Evolutionary conservation across 2,888 invertebrate species (phyloP).

Genomic region (Ornithoptera priamus): DNA sequence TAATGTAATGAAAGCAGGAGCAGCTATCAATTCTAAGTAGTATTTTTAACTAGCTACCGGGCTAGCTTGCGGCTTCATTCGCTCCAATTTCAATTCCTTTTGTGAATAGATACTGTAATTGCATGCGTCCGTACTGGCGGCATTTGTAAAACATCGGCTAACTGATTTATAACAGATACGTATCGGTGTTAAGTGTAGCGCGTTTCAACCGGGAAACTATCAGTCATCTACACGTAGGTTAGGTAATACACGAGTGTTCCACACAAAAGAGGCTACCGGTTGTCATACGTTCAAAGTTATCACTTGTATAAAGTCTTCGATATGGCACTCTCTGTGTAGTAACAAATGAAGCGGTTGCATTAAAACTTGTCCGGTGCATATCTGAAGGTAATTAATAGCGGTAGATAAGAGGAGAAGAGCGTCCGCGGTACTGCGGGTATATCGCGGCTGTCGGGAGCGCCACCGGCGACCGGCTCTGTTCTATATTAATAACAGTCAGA

Average conservation of each 20-base stretch:
- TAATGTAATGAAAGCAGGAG: constrained; percentile 63
- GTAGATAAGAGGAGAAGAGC: constrained; percentile 70
- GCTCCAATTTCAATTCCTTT: constrained; percentile 74
- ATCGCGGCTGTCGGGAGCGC: constrained; percentile 68
- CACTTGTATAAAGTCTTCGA: constrained; percentile 64
- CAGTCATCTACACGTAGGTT: constrained; percentile 47
- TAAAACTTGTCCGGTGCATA: constrained; percentile 77
- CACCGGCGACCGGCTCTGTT: constrained; percentile 58
- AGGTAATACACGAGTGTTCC: constrained; percentile 31
- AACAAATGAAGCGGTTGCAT: constrained; percentile 80
- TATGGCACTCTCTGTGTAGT: constrained; percentile 69
- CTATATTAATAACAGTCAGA: constrained; percentile 76
- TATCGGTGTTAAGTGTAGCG: constrained; percentile 57
- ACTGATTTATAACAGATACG: constrained; percentile 62
- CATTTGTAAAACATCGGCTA: constrained; percentile 56
- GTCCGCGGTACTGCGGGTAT: constrained; percentile 61
- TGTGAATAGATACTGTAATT: constrained; percentile 70
- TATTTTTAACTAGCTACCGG: constrained; percentile 65
- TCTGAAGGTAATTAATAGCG: constrained; percentile 77
- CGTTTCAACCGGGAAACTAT: constrained; percentile 53
- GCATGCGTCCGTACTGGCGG: constrained; percentile 52
- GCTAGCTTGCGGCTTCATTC: constrained; percentile 60
- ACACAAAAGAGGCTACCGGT: constrained; percentile 40
- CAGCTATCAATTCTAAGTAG: constrained; percentile 71
- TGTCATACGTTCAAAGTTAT: constrained; percentile 66